Evolutionary conservation across 2,113 vertebrate genomes (phyloP), one percentile per base, ranked within the genome.

Genomic region (Platysteira castanea): DNA sequence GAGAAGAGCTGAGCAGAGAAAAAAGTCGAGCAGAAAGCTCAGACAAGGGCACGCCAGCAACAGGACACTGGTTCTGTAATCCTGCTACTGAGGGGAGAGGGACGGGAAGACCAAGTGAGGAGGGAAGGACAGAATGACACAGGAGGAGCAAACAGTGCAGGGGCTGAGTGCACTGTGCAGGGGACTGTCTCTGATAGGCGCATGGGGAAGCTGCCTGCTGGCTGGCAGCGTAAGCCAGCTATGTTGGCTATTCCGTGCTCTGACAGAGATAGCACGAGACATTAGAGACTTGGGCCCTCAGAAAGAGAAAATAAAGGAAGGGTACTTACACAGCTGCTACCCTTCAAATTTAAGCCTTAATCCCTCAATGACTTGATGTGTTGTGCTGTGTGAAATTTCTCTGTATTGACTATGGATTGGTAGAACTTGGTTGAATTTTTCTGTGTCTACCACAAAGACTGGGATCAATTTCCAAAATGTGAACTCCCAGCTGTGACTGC

Each of bases 41-140:
- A 94, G 76, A 68, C 49, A 89, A 95, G 94, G 95, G 91, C 89
- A 95, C 76, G 15, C 77, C 81, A 96, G 92, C 96, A 94, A 57
- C 54, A 84, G 93, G 92, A 90, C 95, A 77, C 94, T 80, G 79
- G 37, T 84, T 52, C 90, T 76, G 53, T 75, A 96, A 81, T 96
- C 92, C 82, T 77, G 82, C 53, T 64, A n/a, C 83, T 5, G n/a
- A 89, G 64, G 80, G 84, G 91, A 95, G 94, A 82, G 88, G 49
- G 73, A 95, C 0, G 3, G 74, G 75, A 93, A 52, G 65, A 79
- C n/a, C 27, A 71, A 92, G 77, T 0, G 11, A 73, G 28, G 50
- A 19, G 56, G 53, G 90, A 68, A 95, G 93, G 92, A 96, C 92
- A 87, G 87, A 92, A 91, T 96, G 96, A 97, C 95, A 97, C 92